Evolutionary conservation across 1,140 invertebrate species (phyloP), one percentile per base, ranked within the genome.

Genomic region (Caligus rogercresseyi): DNA sequence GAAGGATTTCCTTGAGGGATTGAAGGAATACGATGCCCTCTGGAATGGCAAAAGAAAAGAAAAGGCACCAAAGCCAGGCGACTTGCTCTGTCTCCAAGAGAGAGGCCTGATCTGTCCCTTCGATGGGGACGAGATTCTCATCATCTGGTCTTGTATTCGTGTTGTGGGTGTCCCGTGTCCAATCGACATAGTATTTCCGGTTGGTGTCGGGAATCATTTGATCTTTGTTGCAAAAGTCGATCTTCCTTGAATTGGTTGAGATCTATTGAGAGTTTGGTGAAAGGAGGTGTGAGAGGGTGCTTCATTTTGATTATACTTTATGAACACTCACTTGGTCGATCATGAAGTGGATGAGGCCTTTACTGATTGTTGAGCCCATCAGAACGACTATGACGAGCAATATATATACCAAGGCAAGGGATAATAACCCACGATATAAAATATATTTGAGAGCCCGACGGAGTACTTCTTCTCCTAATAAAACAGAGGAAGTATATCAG

Each of bases 61-160:
- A 74, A n/a, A 94, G 73, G 60, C 85, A 86, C 89, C 89, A 94
- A 71, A 89, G 86, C 89, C 89, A 94, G 11, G 84, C 85, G 56
- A 91, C 82, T 52, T 87, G 78, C 72, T 93, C 88, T 65, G 82
- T 80, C 65, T 86, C 82, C 4, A 60, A n/a, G 14, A 18, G 16
- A 60, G 26, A n/a, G 1, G 24, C 18, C 18, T 60, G 18, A 60
- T 18, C 24, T 25, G 57, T 31, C 1, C 57, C 18, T 14, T 60
- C 20, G 21, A 16, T 54, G 13, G 4, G 53, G n/a, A n/a, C 31
- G n/a, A 7, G 7, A 43, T 43, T 43, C 31, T 11, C n/a, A n/a
- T 43, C 31, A 7, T 43, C 31, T 11, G n/a, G 7, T n/a, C n/a
- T n/a, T n/a, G n/a, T n/a, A n/a, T n/a, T n/a, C 7, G n/a, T 43